phyloP scores from a whole-genome alignment of 2,888 invertebrate species.

The Tubulanus polymorphus region DNA sequence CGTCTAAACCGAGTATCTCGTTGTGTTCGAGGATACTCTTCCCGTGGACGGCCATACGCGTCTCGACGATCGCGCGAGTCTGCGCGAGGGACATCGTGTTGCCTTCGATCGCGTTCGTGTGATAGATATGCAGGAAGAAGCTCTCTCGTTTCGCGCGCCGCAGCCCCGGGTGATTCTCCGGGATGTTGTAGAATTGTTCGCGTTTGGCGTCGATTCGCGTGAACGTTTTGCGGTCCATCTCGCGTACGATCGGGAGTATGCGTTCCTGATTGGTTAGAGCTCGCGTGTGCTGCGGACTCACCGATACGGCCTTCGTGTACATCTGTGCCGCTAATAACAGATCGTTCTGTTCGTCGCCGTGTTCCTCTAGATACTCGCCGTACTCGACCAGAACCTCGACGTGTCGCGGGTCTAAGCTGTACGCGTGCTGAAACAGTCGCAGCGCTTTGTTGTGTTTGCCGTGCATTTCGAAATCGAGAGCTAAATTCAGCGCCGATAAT shows the following conservation, averaged over 20 bases:
- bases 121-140: constrained; percentile 90
- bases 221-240: constrained; percentile 76
- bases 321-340: constrained; percentile 84
- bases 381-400: constrained; percentile 88
- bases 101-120: constrained; percentile 95
- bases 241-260: constrained; percentile 80
- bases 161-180: constrained; percentile 74
- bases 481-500: constrained; percentile 76
- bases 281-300: constrained; percentile 71
- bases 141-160: constrained; percentile 88
- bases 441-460: constrained; percentile 81
- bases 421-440: constrained; percentile 69
- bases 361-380: constrained; percentile 87
- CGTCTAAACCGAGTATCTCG: constrained; percentile 85
- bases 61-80: constrained; percentile 87
- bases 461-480: constrained; percentile 74
- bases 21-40: constrained; percentile 96
- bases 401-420: constrained; percentile 84
- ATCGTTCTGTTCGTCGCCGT: constrained; percentile 65
- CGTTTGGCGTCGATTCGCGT: constrained; percentile 77
- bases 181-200: constrained; percentile 74
- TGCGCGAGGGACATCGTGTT: constrained; percentile 93
- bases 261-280: constrained; percentile 67
- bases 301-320: constrained; percentile 75
- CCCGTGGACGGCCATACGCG: constrained; percentile 71